These are phyloP conservation scores for Bacillus rossius DNA, from an alignment of 1,140 invertebrate genomes.

Conservation along the genomic window DNA sequence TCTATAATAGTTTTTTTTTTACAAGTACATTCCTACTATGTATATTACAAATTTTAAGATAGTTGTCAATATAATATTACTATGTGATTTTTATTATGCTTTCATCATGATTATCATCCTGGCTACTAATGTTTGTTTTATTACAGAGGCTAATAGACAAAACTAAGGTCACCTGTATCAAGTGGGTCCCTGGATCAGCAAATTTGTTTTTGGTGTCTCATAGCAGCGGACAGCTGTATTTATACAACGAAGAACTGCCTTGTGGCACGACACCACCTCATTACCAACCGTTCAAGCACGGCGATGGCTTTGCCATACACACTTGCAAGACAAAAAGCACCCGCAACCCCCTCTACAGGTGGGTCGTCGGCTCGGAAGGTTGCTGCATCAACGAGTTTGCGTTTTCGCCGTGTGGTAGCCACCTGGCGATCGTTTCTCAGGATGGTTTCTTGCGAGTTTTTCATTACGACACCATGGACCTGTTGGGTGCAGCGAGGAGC, in stretches of 20 bases:
- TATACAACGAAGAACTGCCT: constrained; percentile 93
- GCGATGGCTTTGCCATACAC: constrained; percentile 89
- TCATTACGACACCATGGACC: constrained; percentile 95
- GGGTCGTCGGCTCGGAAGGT: constrained; percentile 72
- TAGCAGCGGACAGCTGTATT: constrained; percentile 93
- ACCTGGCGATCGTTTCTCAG: constrained; percentile 89
- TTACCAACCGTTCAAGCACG: constrained; percentile 94
- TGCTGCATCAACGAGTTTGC: constrained; percentile 94
- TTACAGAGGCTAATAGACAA: constrained; percentile 94
- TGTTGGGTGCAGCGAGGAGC: constrained; percentile 83
- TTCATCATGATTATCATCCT: no score
- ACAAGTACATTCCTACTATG: no score
- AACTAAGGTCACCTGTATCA: constrained; percentile 96
- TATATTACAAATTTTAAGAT: no score
- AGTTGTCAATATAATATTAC: no score
- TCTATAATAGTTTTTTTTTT: no score
- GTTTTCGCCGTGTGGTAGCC: constrained; percentile 91
- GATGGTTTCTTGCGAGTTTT: constrained; percentile 96
- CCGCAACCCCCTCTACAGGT: constrained; percentile 89
- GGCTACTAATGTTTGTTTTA: constrained; percentile 27
- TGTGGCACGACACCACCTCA: constrained; percentile 79
- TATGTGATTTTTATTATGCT: no score
- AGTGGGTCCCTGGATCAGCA: constrained; percentile 92
- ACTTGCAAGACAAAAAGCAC: constrained; percentile 96
- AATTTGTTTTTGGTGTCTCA: constrained; percentile 94